These are phyloP conservation scores for Thunnus thynnus DNA, from an alignment of 2,113 vertebrate genomes.

Conservation along the genomic window DNA sequence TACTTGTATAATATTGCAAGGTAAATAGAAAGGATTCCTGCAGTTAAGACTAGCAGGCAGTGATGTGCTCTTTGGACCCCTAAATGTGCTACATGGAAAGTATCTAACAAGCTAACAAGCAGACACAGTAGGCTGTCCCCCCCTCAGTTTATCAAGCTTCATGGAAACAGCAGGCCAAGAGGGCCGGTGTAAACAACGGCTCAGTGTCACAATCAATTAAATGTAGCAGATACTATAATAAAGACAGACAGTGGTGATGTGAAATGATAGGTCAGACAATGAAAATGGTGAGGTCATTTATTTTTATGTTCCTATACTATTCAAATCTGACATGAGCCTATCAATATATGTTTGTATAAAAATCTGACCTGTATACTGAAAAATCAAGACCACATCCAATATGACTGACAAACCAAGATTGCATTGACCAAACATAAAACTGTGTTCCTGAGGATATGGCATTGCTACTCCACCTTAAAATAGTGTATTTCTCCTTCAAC, in stretches of 20 bases:
- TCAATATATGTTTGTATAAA: background rate
- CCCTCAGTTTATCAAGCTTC: slow-evolving; percentile 16
- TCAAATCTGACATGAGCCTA: background rate
- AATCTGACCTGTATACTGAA: background rate
- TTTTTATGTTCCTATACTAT: background rate
- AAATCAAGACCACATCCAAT: background rate
- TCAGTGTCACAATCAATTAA: slow-evolving; percentile 14
- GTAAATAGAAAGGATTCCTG: background rate
- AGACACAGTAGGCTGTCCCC: background rate
- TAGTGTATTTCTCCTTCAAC: too few species aligned
- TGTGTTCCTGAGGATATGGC: background rate
- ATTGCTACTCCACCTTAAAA: background rate
- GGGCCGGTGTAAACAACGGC: slow-evolving; percentile 8
- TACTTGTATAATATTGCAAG: background rate
- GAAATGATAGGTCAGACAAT: slow-evolving; percentile 6
- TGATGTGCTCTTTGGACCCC: background rate
- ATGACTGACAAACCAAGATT: background rate
- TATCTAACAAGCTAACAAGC: background rate
- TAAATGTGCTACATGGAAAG: background rate
- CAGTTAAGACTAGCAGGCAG: background rate
- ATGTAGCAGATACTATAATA: background rate
- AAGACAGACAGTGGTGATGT: background rate
- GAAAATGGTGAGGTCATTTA: background rate
- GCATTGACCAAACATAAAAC: background rate
- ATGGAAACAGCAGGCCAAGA: background rate